Percentiles rank a stretch among this genome's conserved stretches.
Evolutionary conservation across 2,113 vertebrate genomes (phyloP).

Genomic region (Prionailurus viverrinus): DNA sequence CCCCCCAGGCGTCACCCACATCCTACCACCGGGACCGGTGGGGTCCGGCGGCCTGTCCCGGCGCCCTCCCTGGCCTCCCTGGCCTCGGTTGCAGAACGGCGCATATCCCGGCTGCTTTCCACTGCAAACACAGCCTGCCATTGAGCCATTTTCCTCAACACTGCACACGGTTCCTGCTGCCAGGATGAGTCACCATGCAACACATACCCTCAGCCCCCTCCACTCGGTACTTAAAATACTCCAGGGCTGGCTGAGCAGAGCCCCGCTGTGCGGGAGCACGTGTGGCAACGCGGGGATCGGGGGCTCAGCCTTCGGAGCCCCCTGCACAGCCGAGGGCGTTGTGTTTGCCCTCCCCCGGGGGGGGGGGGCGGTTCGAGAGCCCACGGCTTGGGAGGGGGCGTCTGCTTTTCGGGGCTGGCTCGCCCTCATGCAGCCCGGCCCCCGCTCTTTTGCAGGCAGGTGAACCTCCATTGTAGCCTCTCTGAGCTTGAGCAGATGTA

Average conservation of each 20-base stretch:
- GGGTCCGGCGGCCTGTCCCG: not conserved
- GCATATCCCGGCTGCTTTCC: not conserved
- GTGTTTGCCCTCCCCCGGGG: not conserved
- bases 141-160: constrained; percentile 34
- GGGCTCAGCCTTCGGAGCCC: not conserved
- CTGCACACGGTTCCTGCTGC: constrained; percentile 46
- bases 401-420: not conserved
- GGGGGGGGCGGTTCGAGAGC: not conserved
- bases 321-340: not conserved
- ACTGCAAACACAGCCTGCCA: constrained; percentile 38
- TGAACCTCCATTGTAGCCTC: not conserved
- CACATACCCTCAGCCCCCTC: constrained; percentile 39
- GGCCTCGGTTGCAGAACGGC: not conserved
- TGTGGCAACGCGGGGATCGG: not conserved
- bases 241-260: not conserved
- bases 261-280: not conserved
- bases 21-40: not conserved
- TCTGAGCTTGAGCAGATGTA: not conserved
- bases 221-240: constrained; percentile 63
- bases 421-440: not conserved
- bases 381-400: not conserved
- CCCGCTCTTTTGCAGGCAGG: not conserved
- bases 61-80: not conserved
- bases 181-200: constrained; percentile 74
- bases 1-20: not conserved